These are phyloP conservation scores for Chouioia cunea DNA, from an alignment of 2,888 invertebrate genomes.

Conservation along the genomic window DNA sequence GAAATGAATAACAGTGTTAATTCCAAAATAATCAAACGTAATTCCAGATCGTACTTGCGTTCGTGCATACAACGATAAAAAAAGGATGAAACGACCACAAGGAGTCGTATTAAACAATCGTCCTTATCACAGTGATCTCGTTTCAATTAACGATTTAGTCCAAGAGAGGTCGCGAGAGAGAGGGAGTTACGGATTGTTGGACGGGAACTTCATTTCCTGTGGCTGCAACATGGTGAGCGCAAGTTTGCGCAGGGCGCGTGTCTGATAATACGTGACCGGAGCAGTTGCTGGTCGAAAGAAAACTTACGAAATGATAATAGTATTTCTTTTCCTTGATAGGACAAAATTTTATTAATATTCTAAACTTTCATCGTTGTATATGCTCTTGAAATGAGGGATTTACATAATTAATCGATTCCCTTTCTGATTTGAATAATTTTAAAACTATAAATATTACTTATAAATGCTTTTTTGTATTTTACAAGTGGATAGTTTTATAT, in stretches of 20 bases:
- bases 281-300: conserved; percentile 38
- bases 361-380: too few relatives aligned
- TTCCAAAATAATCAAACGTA: conserved; percentile 41
- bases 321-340: too few relatives aligned
- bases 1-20: conserved; percentile 35
- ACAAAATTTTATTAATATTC: too few relatives aligned
- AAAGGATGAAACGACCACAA: conserved; percentile 22
- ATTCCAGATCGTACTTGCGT: conserved; percentile 14
- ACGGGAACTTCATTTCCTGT: conserved; percentile 39
- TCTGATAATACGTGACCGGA: conserved; percentile 49
- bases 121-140: conserved; percentile 34
- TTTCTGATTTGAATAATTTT: too few relatives aligned
- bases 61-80: conserved; percentile 21
- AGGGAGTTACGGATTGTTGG: conserved; percentile 25
- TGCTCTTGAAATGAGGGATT: too few relatives aligned
- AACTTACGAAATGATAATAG: conserved; percentile 45
- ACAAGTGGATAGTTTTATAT: too few relatives aligned
- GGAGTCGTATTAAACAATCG: conserved; percentile 44
- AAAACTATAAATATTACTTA: too few relatives aligned
- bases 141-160: conserved; percentile 45
- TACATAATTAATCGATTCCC: too few relatives aligned
- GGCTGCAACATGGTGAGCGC: conserved; percentile 29
- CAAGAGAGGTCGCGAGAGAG: neutral
- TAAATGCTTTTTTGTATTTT: too few relatives aligned
- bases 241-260: conserved; percentile 43